These are phyloP conservation scores for Gymnothorax javanicus DNA, from an alignment of 2,797 vertebrate species.

Conservation along the genomic window DNA sequence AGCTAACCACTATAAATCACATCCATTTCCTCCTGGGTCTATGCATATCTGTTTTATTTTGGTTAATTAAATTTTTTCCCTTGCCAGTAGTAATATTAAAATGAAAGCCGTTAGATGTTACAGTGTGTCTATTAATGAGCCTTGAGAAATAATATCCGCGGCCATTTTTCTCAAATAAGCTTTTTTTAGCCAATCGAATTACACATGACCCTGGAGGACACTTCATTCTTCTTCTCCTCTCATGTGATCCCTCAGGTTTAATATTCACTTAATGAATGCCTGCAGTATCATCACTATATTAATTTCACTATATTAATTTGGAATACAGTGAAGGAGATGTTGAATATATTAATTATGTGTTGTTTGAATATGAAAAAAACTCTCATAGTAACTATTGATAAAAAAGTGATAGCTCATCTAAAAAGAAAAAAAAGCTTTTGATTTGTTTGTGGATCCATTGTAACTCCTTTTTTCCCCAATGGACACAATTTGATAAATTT, in stretches of 20 bases:
- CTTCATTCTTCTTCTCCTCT: neutral
- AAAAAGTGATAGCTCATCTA: neutral
- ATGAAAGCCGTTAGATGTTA: constrained; percentile 40
- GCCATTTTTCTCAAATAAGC: constrained; percentile 44
- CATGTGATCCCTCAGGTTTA: neutral
- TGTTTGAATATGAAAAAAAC: neutral
- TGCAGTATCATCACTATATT: neutral
- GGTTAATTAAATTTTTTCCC: constrained; percentile 60
- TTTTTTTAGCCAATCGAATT: constrained; percentile 36
- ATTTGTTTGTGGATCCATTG: neutral
- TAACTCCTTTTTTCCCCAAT: no score
- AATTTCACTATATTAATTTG: neutral
- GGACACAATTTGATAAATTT: no score
- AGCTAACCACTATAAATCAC: constrained; percentile 47
- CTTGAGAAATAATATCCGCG: constrained; percentile 48
- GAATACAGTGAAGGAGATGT: neutral
- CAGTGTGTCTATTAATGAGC: constrained; percentile 47
- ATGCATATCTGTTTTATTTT: constrained; percentile 49
- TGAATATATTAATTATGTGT: neutral
- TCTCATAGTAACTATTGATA: neutral
- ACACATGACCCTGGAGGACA: constrained; percentile 8
- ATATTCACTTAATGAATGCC: neutral
- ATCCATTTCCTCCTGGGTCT: constrained; percentile 44
- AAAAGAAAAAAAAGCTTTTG: neutral
- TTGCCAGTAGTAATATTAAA: constrained; percentile 57